Conservation (phyloP, 2,888 invertebrate genomes). For the Nowickia ferox region DNA sequence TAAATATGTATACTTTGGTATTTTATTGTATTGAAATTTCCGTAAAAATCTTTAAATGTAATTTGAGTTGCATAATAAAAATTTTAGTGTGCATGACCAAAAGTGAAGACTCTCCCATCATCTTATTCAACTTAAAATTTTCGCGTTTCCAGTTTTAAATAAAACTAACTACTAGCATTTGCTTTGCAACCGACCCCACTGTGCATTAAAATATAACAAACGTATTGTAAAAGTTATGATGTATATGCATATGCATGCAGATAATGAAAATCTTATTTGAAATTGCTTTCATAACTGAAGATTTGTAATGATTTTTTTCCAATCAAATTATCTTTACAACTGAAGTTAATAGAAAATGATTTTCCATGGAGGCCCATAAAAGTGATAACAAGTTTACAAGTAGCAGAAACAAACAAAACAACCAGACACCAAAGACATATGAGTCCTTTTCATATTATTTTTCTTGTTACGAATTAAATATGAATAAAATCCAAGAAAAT, state of each 20-base stretch:
- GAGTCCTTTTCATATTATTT: constrained; percentile 5
- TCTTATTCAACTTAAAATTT: no score
- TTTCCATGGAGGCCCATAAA: constrained; percentile 54
- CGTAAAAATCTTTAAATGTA: no score
- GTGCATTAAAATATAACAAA: constrained; percentile 7
- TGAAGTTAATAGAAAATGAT: constrained; percentile 14
- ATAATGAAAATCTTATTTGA: background rate
- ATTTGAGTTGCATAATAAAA: no score
- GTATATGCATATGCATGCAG: background rate
- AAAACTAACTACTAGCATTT: no score
- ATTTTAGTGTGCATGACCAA: no score
- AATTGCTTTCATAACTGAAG: constrained; percentile 17
- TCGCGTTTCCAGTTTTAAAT: no score
- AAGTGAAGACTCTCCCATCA: no score
- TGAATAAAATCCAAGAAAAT: background rate
- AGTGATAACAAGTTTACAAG: constrained; percentile 37
- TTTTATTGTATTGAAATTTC: no score
- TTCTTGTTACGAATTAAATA: constrained; percentile 25
- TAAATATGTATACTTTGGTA: no score
- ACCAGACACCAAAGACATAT: background rate
- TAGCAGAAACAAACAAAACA: background rate
- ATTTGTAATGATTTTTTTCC: constrained; percentile 47
- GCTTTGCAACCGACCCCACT: background rate
- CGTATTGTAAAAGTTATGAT: background rate
- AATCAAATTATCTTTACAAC: constrained; percentile 47